Conservation (phyloP, 2,888 invertebrate genomes). For the Xiphydria camelus region DNA sequence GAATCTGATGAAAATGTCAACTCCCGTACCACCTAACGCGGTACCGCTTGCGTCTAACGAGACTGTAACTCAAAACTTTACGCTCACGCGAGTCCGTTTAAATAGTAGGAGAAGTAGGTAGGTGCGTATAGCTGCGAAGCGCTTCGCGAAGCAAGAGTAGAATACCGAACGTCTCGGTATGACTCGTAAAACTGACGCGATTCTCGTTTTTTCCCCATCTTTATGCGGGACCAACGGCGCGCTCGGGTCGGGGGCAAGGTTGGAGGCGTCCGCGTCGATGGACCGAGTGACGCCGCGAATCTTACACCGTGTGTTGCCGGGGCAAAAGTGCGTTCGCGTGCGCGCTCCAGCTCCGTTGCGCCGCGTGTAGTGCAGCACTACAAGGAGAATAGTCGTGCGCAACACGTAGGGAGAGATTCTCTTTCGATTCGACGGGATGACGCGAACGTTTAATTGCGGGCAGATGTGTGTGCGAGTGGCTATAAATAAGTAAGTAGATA, state of each 20-base stretch:
- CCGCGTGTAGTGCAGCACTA: too few species aligned
- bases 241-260: neutral
- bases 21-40: slow-evolving; percentile 28
- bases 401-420: too few species aligned
- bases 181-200: neutral
- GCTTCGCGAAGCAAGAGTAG: neutral
- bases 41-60: too few species aligned
- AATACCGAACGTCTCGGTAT: neutral
- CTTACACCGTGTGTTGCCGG: neutral
- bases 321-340: too few species aligned
- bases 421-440: too few species aligned
- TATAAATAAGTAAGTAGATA: too few species aligned
- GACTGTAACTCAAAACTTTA: slow-evolving; percentile 1
- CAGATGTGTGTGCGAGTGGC: too few species aligned
- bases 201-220: neutral
- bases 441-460: too few species aligned
- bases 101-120: neutral
- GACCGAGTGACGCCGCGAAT: neutral
- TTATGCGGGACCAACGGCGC: too few species aligned
- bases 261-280: neutral
- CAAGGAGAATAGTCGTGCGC: too few species aligned
- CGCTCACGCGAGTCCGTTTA: neutral
- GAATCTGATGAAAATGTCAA: too few species aligned
- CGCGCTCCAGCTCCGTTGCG: too few species aligned
- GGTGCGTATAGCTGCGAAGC: neutral